Percentiles rank a stretch among this genome's conserved stretches.
phyloP scores from a whole-genome alignment of 2,888 invertebrate species.

The Conistra vaccinii region DNA sequence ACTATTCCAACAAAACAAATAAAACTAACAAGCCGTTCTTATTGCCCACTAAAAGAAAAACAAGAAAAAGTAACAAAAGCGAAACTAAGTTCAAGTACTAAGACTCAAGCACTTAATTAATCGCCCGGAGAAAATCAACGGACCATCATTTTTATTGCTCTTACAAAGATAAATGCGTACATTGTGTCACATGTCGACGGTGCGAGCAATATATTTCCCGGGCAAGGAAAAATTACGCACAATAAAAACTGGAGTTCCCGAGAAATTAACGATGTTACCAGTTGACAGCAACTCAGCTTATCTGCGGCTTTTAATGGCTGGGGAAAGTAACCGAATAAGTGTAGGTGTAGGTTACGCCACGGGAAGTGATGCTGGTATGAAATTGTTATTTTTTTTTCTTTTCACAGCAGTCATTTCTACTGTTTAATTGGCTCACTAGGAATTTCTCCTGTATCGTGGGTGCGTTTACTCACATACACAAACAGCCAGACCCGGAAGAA shows the following conservation, averaged over 20 bases:
- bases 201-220: conserved; percentile 75
- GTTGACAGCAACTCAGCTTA: conserved; percentile 86
- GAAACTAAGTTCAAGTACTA: conserved; percentile 61
- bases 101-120: conserved; percentile 57
- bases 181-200: conserved; percentile 79
- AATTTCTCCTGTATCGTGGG: too few relatives aligned
- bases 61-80: conserved; percentile 66
- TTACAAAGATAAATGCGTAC: conserved; percentile 80
- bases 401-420: too few relatives aligned
- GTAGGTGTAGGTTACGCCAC: conserved; percentile 52
- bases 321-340: conserved; percentile 72
- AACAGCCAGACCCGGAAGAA: too few relatives aligned
- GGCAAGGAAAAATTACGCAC: conserved; percentile 81
- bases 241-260: conserved; percentile 86
- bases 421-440: accelerated
- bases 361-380: conserved; percentile 5
- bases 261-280: conserved; percentile 88
- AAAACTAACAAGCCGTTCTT: conserved; percentile 44
- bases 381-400: background rate
- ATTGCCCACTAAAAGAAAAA: conserved; percentile 65
- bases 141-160: conserved; percentile 69
- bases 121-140: conserved; percentile 62
- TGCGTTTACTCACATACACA: too few relatives aligned
- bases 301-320: conserved; percentile 83
- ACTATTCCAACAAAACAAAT: conserved; percentile 32